Percentiles rank a stretch among this genome's conserved stretches.
phyloP scores from a whole-genome alignment of 2,113 vertebrate genomes.

The Aleadryas rufinucha region DNA sequence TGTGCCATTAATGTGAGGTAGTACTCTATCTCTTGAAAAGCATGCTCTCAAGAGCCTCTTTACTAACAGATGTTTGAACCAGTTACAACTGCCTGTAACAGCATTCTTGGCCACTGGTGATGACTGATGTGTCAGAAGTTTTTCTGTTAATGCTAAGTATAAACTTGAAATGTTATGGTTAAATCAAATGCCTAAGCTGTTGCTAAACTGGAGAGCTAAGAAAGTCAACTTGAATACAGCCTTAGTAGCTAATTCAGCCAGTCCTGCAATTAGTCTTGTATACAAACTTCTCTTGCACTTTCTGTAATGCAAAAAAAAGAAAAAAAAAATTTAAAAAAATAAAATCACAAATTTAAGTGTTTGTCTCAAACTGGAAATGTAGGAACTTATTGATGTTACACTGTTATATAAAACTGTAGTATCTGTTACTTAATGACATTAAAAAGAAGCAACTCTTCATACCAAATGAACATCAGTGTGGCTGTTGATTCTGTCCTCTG shows the following conservation, averaged over 20 bases:
- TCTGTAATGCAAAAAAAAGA: constrained; percentile 72
- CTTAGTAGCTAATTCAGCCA: constrained; percentile 18
- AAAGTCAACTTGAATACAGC: constrained; percentile 31
- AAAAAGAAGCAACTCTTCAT: constrained; percentile 50
- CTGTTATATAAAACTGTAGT: constrained; percentile 46
- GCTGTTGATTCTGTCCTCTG: neutral
- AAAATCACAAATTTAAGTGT: constrained; percentile 52
- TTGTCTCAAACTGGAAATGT: constrained; percentile 78
- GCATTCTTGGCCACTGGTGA: neutral
- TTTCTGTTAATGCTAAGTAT: constrained; percentile 30
- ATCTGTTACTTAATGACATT: constrained; percentile 36
- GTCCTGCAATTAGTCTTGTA: constrained; percentile 58
- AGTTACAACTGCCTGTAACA: neutral
- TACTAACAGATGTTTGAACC: neutral
- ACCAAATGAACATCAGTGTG: neutral
- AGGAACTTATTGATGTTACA: constrained; percentile 52
- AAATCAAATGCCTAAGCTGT: constrained; percentile 31
- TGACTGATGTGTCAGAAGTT: neutral
- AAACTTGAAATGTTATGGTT: constrained; percentile 65
- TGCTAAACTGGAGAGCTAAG: constrained; percentile 43
- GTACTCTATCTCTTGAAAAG: neutral
- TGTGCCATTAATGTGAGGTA: neutral
- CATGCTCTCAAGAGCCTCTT: neutral
- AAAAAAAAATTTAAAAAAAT: constrained; percentile 46
- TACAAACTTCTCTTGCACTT: constrained; percentile 72